phyloP scores from a whole-genome alignment of 1,140 invertebrate species.

The Heliconius hermathena region DNA sequence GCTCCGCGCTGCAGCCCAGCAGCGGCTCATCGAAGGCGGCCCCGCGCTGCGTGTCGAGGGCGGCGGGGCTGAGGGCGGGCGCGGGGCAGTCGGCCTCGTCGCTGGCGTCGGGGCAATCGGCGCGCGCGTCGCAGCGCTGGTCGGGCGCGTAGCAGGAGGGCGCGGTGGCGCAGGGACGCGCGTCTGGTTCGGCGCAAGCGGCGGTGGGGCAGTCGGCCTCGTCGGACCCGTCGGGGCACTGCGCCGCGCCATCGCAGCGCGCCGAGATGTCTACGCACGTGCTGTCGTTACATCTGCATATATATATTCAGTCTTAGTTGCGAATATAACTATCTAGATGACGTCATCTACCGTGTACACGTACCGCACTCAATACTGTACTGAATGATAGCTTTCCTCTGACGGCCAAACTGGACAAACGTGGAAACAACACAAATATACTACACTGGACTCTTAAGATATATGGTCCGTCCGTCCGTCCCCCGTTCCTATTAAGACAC shows the following conservation, averaged over 20 bases:
- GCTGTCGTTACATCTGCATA: constrained; percentile 80
- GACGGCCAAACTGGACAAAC: too few relatives aligned
- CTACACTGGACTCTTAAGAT: too few relatives aligned
- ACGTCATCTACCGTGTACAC: too few relatives aligned
- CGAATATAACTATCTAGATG: too few relatives aligned
- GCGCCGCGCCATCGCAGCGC: constrained; percentile 86
- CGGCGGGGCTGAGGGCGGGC: constrained; percentile 40
- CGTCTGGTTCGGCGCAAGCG: constrained; percentile 48
- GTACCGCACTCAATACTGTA: too few relatives aligned
- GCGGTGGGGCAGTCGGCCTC: constrained; percentile 72
- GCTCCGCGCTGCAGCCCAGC: constrained; percentile 64
- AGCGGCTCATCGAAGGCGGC: constrained; percentile 43
- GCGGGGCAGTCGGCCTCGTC: constrained; percentile 48
- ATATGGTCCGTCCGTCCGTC: too few relatives aligned
- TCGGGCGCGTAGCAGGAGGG: constrained; percentile 50
- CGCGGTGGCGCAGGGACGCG: constrained; percentile 41
- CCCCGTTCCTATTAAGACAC: too few relatives aligned
- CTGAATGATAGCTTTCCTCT: too few relatives aligned
- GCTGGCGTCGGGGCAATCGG: constrained; percentile 50
- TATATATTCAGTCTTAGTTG: too few relatives aligned
- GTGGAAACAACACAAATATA: too few relatives aligned
- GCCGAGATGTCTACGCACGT: constrained; percentile 83
- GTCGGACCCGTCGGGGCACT: constrained; percentile 86
- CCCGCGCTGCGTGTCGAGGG: constrained; percentile 43
- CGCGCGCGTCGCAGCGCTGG: constrained; percentile 51